Base-by-base conservation (phyloP, 2,797 vertebrate genomes). In the Helostoma temminkii region DNA sequence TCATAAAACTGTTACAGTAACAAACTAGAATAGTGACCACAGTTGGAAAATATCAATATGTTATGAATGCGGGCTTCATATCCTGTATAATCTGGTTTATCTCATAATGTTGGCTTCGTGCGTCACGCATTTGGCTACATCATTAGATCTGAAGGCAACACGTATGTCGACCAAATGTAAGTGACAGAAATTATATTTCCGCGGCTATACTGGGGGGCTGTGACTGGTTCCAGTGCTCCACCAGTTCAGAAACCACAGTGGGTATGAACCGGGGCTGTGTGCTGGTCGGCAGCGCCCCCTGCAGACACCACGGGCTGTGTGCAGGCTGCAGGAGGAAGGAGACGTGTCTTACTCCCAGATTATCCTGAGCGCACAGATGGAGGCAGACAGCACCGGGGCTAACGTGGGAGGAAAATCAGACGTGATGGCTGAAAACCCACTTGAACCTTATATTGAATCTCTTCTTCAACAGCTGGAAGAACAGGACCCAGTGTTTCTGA, bases 401-500 rank as follows among this genome's bases (percentile, higher is more conserved):
- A 78, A 68, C 41, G 84, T 88, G 82, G 85, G 12, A 7, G 66
- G 42, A 0, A 72, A 85, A 3, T 37, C 48, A n/a, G 57, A 86
- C 46, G 16, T 76, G n/a, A 58, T 80, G 56, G 47, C 86, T 41
- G 88, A 90, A 58, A 87, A 86, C 47, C 80, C 87, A 0, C 86
- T 93, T 15, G 90, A 94, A 14, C 89, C 88, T 0, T 93, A 92
- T 45, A 59, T 96, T 7, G 94, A 96, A 1, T 86, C 88, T 0
- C 26, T 96, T 18, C 74, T 89, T 1, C 91, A 89, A 50, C 93
- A 95, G 36, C 74, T 97, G 25, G 91, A 92, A 53, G 87, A 78
- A 0, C 90, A 93, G 2, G 95, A 95, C 32, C 92, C 93, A 0
- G 74, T 92, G 0, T 58, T 95, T 26, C 65, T 95, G 14, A 84